Conservation (phyloP, 2,113 vertebrate genomes). For the Falcunculus frontatus region DNA sequence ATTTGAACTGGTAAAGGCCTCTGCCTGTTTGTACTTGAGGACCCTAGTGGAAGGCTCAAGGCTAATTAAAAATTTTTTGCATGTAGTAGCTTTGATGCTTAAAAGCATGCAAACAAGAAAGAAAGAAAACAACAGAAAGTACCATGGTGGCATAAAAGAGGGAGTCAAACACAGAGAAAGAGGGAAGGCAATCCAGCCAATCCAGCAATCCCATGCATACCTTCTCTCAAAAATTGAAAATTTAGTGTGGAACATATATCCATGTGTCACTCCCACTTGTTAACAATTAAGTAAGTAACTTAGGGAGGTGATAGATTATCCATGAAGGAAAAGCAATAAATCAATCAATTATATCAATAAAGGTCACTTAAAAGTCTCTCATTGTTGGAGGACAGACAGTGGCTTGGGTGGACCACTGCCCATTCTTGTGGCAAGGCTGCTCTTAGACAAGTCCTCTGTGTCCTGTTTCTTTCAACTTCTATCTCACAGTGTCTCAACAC, state of each 20-base stretch:
- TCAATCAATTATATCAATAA: background rate
- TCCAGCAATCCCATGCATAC: background rate
- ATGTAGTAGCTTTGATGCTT: background rate
- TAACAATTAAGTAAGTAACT: background rate
- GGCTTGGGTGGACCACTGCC: background rate
- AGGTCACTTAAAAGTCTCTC: background rate
- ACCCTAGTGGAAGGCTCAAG: background rate
- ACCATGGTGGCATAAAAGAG: background rate
- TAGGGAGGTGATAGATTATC: background rate
- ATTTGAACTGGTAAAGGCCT: background rate
- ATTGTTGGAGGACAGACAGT: background rate
- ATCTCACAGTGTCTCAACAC: background rate
- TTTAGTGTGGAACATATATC: background rate
- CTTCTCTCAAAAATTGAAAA: background rate
- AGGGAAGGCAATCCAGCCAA: background rate
- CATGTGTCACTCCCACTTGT: background rate
- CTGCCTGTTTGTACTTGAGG: background rate
- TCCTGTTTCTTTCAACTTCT: background rate
- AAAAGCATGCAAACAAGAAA: background rate
- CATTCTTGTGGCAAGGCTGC: background rate
- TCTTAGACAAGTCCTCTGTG: background rate
- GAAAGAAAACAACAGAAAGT: background rate
- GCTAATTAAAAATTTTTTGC: background rate
- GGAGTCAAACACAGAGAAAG: background rate
- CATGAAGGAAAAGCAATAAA: background rate